phyloP scores from a whole-genome alignment of 2,888 invertebrate species.

The Caenorhabditis japonica region DNA sequence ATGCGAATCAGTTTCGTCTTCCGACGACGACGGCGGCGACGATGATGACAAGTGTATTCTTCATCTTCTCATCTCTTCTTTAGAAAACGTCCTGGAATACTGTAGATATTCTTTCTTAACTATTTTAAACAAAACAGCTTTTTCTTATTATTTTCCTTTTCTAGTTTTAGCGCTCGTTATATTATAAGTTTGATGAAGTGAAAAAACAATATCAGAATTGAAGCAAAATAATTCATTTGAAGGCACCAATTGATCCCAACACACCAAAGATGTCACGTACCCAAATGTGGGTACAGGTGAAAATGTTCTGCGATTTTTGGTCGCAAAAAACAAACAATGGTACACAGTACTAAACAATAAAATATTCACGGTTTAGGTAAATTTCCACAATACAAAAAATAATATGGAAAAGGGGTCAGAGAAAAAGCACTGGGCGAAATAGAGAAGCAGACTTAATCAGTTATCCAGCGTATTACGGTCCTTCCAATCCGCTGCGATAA shows the following conservation, averaged over 20 bases:
- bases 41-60: no score
- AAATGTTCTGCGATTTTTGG: constrained; percentile 1
- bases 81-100: constrained; percentile 20
- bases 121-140: no score
- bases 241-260: constrained; percentile 12
- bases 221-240: constrained; percentile 15
- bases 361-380: constrained; percentile 25
- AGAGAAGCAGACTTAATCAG: constrained; percentile 42
- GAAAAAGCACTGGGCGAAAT: background rate
- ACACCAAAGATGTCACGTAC: constrained; percentile 23
- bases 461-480: constrained; percentile 43
- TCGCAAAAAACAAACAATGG: constrained; percentile 2
- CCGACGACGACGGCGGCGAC: background rate
- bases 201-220: constrained; percentile 4
- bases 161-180: no score
- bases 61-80: constrained; percentile 34
- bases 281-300: constrained; percentile 5
- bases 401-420: background rate
- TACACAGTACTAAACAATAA: constrained; percentile 40
- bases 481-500: constrained; percentile 49
- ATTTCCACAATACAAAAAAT: constrained; percentile 3
- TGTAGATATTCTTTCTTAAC: no score
- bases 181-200: constrained; percentile 5
- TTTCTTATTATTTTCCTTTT: no score
- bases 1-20: constrained; percentile 36